These are phyloP conservation scores for Diabrotica undecimpunctata DNA, from an alignment of 1,140 invertebrate species.

Conservation along the genomic window DNA sequence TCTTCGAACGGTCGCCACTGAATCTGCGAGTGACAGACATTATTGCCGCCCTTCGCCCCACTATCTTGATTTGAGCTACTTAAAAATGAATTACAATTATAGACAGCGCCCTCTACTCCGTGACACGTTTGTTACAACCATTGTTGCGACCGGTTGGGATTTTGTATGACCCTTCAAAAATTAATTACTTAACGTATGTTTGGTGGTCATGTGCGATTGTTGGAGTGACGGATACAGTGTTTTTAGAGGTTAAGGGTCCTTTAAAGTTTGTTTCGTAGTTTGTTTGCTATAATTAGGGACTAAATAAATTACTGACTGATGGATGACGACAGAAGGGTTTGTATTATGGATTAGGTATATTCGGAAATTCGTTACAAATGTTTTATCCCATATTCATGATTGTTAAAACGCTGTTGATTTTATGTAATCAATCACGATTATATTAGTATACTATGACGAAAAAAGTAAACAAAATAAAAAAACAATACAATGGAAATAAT, in stretches of 20 bases:
- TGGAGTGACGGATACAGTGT: constrained; percentile 14
- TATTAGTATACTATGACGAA: too few relatives aligned
- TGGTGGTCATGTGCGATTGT: constrained; percentile 2
- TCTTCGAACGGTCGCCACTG: constrained; percentile 11
- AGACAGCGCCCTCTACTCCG: constrained; percentile 9
- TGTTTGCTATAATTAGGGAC: not conserved
- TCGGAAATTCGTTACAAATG: too few relatives aligned
- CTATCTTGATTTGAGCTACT: constrained; percentile 31
- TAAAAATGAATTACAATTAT: constrained; percentile 36
- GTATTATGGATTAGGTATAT: too few relatives aligned
- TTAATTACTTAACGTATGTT: constrained; percentile 14
- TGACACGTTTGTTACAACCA: constrained; percentile 19
- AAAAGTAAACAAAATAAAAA: too few relatives aligned
- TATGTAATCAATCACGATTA: too few relatives aligned
- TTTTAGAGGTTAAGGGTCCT: constrained; percentile 1
- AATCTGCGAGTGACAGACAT: constrained; percentile 32
- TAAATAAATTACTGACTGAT: not conserved
- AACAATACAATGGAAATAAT: too few relatives aligned
- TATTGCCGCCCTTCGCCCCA: constrained; percentile 24
- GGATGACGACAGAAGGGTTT: not conserved
- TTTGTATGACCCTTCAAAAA: constrained; percentile 12
- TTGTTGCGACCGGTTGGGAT: constrained; percentile 1
- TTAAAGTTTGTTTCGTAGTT: not conserved
- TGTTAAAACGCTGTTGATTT: too few relatives aligned
- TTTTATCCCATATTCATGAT: too few relatives aligned